phyloP scores from a whole-genome alignment of 2,888 invertebrate genomes.

The Mellilla xanthometata region DNA sequence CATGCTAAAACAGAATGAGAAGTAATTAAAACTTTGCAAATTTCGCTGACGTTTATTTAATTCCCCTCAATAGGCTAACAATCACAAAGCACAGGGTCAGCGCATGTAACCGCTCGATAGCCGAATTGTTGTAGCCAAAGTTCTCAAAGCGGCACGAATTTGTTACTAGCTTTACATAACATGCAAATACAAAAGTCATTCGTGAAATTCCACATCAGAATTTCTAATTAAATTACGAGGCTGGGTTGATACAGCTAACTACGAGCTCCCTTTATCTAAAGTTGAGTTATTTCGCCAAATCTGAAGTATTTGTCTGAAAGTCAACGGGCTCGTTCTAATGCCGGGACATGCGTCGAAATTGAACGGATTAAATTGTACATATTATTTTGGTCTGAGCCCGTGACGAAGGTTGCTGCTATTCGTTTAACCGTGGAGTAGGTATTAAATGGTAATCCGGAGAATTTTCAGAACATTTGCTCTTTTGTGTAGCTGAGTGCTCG shows the following conservation, averaged over 20 bases:
- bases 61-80: slow-evolving; percentile 42
- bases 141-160: slow-evolving; percentile 42
- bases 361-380: slow-evolving; percentile 45
- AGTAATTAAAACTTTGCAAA: slow-evolving; percentile 49
- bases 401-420: slow-evolving; percentile 28
- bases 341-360: slow-evolving; percentile 46
- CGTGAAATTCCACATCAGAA: slow-evolving; percentile 62
- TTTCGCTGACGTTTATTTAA: slow-evolving; percentile 51
- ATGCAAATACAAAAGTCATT: slow-evolving; percentile 65
- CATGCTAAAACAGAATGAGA: slow-evolving; percentile 36
- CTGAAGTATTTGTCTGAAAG: slow-evolving; percentile 61
- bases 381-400: slow-evolving; percentile 33
- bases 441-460: slow-evolving; percentile 21
- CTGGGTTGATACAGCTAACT: slow-evolving; percentile 56
- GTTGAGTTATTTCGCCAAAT: slow-evolving; percentile 66
- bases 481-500: slow-evolving; percentile 9
- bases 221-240: slow-evolving; percentile 69
- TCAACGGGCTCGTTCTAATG: slow-evolving; percentile 49
- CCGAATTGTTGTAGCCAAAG: slow-evolving; percentile 43
- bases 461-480: slow-evolving; percentile 20
- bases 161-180: slow-evolving; percentile 43
- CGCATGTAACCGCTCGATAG: slow-evolving; percentile 41
- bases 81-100: slow-evolving; percentile 47
- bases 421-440: slow-evolving; percentile 27
- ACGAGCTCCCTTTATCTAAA: slow-evolving; percentile 62